phyloP scores from a whole-genome alignment of 2,113 vertebrate species.

The Mohoua ochrocephala region DNA sequence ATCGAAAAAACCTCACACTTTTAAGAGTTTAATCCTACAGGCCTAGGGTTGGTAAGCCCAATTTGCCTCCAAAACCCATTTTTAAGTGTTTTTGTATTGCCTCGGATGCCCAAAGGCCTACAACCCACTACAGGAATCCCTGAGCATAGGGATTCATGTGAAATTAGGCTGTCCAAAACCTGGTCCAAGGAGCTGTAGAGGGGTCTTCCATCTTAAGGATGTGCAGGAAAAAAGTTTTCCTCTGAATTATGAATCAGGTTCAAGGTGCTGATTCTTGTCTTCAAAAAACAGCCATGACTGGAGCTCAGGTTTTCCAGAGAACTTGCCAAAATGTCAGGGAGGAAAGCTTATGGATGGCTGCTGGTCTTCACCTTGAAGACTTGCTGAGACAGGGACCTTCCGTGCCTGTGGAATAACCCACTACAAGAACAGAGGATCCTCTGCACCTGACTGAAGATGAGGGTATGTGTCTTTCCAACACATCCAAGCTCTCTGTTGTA shows the following conservation, averaged over 20 bases:
- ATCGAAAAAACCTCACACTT: accelerated
- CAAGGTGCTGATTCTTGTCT: not conserved
- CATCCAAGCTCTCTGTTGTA: not conserved
- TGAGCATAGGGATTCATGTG: not conserved
- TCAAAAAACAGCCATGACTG: not conserved
- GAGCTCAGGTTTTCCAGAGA: not conserved
- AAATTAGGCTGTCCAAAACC: not conserved
- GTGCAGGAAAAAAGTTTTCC: not conserved
- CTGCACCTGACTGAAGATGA: not conserved
- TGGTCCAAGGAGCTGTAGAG: not conserved
- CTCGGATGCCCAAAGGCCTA: not conserved
- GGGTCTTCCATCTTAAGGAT: not conserved
- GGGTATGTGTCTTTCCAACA: not conserved
- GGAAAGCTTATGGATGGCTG: not conserved
- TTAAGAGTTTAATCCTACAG: not conserved
- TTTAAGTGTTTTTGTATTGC: not conserved
- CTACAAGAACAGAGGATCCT: not conserved
- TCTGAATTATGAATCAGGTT: not conserved
- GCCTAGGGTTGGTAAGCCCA: not conserved
- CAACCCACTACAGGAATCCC: not conserved
- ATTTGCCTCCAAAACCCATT: not conserved
- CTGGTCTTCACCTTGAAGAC: not conserved
- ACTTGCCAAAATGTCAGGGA: not conserved
- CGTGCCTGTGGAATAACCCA: not conserved
- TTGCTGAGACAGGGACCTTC: not conserved